A percentile compares a stretch with the other conserved stretches of the same genome.
phyloP scores from a whole-genome alignment of 2,888 invertebrate genomes.

The Eupsilia transversa region DNA sequence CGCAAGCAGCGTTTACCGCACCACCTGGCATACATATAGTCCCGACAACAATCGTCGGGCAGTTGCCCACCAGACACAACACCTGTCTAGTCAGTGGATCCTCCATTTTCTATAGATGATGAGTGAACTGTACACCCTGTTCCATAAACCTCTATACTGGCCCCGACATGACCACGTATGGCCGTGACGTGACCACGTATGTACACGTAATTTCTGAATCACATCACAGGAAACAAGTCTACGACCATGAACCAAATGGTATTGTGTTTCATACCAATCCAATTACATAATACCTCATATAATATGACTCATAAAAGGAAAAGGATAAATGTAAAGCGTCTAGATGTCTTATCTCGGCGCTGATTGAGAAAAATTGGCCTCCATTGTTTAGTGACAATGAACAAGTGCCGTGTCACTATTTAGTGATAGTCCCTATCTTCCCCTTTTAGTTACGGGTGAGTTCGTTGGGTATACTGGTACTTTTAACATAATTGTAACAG shows the following conservation, averaged over 20 bases:
- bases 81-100: too few relatives aligned
- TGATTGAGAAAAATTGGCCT: slow-evolving; percentile 52
- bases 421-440: slow-evolving; percentile 30
- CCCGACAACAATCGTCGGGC: too few relatives aligned
- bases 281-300: slow-evolving; percentile 13
- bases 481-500: not conserved
- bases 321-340: slow-evolving; percentile 9
- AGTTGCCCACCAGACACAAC: too few relatives aligned
- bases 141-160: too few relatives aligned
- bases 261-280: not conserved
- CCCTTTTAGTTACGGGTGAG: slow-evolving; percentile 16
- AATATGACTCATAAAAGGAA: slow-evolving; percentile 25
- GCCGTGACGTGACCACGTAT: not conserved
- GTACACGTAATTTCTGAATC: not conserved
- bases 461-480: slow-evolving; percentile 19
- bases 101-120: too few relatives aligned
- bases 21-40: too few relatives aligned
- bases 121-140: too few relatives aligned
- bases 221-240: not conserved
- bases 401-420: slow-evolving; percentile 26
- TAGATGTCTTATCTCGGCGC: slow-evolving; percentile 36
- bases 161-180: too few relatives aligned
- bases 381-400: slow-evolving; percentile 50
- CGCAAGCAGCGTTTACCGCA: too few relatives aligned
- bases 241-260: not conserved